Conservation (phyloP, 2,113 vertebrate species). For the Podarcis raffonei region DNA sequence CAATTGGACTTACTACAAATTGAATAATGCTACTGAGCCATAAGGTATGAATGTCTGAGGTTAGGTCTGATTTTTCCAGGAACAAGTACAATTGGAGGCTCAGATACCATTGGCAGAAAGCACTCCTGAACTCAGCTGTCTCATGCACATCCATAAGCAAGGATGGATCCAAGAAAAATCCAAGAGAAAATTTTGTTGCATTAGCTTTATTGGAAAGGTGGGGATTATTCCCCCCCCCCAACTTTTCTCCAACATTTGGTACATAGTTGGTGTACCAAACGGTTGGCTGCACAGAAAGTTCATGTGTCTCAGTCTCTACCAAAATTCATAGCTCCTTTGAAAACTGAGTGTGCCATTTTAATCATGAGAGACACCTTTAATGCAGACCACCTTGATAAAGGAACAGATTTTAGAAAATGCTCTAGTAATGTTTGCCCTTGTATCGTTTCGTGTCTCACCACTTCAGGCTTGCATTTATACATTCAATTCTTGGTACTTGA, state of each 20-base stretch:
- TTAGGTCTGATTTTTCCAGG: background rate
- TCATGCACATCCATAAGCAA: background rate
- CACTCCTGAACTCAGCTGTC: background rate
- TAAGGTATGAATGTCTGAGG: background rate
- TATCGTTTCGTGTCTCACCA: background rate
- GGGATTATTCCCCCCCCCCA: too few relatives aligned
- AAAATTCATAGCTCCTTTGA: background rate
- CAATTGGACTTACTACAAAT: background rate
- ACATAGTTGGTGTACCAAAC: too few relatives aligned
- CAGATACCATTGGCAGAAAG: background rate
- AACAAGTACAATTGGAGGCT: background rate
- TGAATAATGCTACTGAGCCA: background rate
- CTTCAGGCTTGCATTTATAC: background rate
- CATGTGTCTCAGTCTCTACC: background rate
- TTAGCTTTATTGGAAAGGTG: too few relatives aligned
- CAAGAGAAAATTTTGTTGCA: too few relatives aligned
- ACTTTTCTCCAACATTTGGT: too few relatives aligned
- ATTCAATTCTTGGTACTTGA: background rate
- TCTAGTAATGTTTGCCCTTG: background rate
- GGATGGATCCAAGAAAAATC: too few relatives aligned
- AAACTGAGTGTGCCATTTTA: background rate
- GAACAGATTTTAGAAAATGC: background rate
- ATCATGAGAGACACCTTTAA: background rate
- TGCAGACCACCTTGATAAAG: background rate
- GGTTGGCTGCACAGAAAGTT: too few relatives aligned